Evolutionary conservation across 2,797 vertebrate genomes (phyloP).

Genomic region (Simalia tracyae): DNA sequence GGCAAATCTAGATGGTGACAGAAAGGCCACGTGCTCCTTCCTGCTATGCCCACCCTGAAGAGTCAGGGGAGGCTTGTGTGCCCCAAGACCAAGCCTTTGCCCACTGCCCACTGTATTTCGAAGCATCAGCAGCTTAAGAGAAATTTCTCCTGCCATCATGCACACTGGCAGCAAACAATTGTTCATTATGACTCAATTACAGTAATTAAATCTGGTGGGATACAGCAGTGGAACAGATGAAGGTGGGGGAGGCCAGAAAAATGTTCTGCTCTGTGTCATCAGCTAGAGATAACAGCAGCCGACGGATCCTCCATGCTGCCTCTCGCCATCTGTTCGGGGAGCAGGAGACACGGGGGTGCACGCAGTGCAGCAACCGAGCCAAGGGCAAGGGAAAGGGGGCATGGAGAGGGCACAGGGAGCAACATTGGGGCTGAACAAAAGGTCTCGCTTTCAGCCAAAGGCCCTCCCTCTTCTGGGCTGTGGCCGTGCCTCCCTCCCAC

Average conservation of each 20-base stretch:
- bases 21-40: neutral
- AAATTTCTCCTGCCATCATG: conserved; percentile 51
- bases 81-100: neutral
- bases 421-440: neutral
- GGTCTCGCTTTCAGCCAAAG: neutral
- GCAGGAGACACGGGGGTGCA: conserved; percentile 5
- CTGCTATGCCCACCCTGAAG: no score
- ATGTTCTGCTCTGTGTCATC: conserved; percentile 70
- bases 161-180: conserved; percentile 65
- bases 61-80: neutral
- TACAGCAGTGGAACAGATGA: conserved; percentile 69
- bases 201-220: conserved; percentile 77
- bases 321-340: conserved; percentile 74
- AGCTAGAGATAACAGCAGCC: conserved; percentile 72
- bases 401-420: neutral
- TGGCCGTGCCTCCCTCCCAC: neutral
- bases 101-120: neutral
- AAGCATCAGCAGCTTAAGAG: conserved; percentile 36
- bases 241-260: conserved; percentile 68
- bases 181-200: conserved; percentile 79
- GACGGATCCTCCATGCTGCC: conserved; percentile 57
- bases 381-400: conserved; percentile 14
- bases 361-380: conserved; percentile 18
- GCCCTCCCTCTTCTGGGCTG: neutral
- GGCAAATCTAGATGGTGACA: neutral